Base-by-base conservation (phyloP, 2,888 invertebrate genomes). In the Tiliacea aurago region DNA sequence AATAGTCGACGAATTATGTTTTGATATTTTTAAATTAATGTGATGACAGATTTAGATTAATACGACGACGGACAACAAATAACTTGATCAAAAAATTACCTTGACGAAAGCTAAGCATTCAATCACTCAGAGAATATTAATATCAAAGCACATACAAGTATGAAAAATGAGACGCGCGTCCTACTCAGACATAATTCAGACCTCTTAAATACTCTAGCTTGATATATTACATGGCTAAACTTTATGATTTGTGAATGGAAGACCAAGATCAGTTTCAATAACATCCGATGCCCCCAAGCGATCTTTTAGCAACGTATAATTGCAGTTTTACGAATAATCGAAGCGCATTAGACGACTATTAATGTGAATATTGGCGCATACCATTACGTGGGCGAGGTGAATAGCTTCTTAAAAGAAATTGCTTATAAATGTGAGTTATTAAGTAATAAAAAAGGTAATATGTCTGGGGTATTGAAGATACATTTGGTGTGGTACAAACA, bases 241-340 rank as follows among this genome's bases (percentile, higher is more conserved):
- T 58, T 73, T 69, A 56, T 64, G 65, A 85, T 80, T 72, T 80
- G 77, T 84, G 71, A 81, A 78, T 73, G 72, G 68, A 28, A 76
- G 72, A 55, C 75, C 37, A 63, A 71, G 70, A 80, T 78, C 73
- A 63, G 55, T 84, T 73, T 70, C 67, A 81, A 73, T 64, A 75
- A 75, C 62, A 76, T 51, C 58, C 49, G 61, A 67, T 69, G 73
- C 73, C 84, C 68, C 51, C 72, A 2, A 56, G 84, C 75, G n/a
- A 59, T 76, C 37, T 86, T 84, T 84, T 86, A 70, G 79, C 84
- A 86, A 76, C 70, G 43, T 51, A 76, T 85, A 86, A 86, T 81
- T 86, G 81, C 67, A 73, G 84, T 71, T 78, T 80, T 80, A 4
- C 58, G 65, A 47, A 83, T 84, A 71, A 73, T 56, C 64, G 71